Evolutionary conservation across 2,888 invertebrate species (phyloP).

Genomic region (Tenthredo amoena): DNA sequence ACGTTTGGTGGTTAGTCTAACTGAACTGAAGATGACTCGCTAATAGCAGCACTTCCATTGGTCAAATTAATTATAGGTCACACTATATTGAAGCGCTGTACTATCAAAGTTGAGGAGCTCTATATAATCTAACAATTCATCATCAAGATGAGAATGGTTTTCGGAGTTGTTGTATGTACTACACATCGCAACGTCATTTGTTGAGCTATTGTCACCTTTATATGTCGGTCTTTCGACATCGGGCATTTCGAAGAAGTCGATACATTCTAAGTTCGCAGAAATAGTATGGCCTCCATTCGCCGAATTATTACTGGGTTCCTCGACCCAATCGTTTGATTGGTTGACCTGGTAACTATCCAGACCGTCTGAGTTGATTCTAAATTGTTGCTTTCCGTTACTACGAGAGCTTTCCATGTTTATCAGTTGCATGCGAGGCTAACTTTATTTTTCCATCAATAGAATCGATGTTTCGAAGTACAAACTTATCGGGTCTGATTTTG

Average conservation of each 20-base stretch:
- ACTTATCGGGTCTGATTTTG: constrained; percentile 19
- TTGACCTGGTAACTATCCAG: not conserved
- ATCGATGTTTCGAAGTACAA: constrained; percentile 46
- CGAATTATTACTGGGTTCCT: not conserved
- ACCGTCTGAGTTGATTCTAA: not conserved
- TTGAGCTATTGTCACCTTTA: too few species aligned
- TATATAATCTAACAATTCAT: not conserved
- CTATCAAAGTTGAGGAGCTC: not conserved
- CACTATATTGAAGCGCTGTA: not conserved
- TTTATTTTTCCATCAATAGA: constrained; percentile 46
- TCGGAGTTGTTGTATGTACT: not conserved
- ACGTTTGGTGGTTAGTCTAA: not conserved
- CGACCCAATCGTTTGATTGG: not conserved
- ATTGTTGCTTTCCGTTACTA: not conserved
- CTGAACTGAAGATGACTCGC: not conserved
- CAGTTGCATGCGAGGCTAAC: constrained; percentile 6
- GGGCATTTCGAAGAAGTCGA: not conserved
- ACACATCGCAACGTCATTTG: too few species aligned
- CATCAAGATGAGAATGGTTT: not conserved
- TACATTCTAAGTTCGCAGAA: too few species aligned
- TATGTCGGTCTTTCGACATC: not conserved
- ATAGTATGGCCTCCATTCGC: not conserved
- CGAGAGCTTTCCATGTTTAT: not conserved
- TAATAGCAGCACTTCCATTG: not conserved
- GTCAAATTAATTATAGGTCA: not conserved